Evolutionary conservation across 2,888 invertebrate species (phyloP), one percentile per base, ranked within the genome.

Genomic region (Callosobruchus maculatus): DNA sequence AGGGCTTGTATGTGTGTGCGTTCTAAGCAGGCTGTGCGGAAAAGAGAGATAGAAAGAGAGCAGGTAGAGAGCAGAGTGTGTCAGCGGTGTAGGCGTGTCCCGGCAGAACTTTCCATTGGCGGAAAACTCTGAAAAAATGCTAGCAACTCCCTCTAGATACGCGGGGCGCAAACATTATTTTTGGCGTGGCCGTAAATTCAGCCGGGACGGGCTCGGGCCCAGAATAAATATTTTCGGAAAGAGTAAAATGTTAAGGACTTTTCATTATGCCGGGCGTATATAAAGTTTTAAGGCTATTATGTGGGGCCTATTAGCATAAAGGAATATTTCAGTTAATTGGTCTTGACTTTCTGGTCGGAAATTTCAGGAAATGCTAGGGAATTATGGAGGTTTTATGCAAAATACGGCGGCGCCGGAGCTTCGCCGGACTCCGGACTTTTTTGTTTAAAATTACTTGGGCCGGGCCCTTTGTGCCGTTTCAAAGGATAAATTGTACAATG

Each of bases 221-320:
- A 86, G 86, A 86, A 87, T 87, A 87, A 87, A 87, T 87, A 87
- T 87, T 87, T 87, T 87, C 85, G 85, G 85, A 87, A 49, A 86
- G 86, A 86, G 86, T 85, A 86, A 86, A 87, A 86, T 85, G 87
- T 86, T 87, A 87, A 87, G 87, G 87, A 87, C 87, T 86, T 87
- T 87, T 85, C 86, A 87, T 87, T 86, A 86, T 86, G 83, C 85
- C 81, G 84, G 49, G 82, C 81, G 85, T 84, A 84, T 85, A 85
- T 85, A 86, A 86, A 86, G 85, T 86, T 86, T 86, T 86, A 85
- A 86, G 85, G 86, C 86, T 85, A 86, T 86, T 86, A 85, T 86
- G 84, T 86, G 84, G 83, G 83, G 82, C 84, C 83, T 85, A 86
- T 87, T 87, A 87, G 86, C 86, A 87, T 87, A 87, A 86, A 86